Conservation (phyloP, 2,113 vertebrate genomes). For the Myotis davidii region DNA sequence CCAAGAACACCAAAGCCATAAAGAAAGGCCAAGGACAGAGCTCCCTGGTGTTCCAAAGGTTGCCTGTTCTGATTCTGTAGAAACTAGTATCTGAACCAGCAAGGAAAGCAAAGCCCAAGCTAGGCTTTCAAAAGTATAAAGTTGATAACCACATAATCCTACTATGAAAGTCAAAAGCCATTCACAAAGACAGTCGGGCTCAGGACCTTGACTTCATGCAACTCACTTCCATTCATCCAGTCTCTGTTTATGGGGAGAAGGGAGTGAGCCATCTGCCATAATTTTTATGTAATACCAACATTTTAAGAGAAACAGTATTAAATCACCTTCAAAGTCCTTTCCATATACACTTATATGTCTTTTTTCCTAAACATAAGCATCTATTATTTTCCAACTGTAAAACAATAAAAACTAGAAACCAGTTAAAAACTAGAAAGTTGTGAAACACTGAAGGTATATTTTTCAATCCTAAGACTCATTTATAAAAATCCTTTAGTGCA, state of each 20-base stretch:
- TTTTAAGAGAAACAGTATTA: neutral
- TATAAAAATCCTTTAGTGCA: conserved; percentile 9
- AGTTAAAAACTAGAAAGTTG: neutral
- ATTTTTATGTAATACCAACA: neutral
- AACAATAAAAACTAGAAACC: conserved; percentile 45
- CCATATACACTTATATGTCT: neutral
- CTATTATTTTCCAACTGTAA: neutral
- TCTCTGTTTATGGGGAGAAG: neutral
- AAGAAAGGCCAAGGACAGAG: neutral
- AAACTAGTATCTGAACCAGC: neutral
- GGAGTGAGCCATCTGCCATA: neutral
- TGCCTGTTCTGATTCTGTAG: neutral
- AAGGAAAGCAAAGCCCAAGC: conserved; percentile 20
- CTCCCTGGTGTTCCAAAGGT: conserved; percentile 1
- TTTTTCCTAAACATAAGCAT: conserved; percentile 24
- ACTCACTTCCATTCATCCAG: neutral
- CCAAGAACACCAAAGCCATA: neutral
- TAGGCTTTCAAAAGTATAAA: conserved; percentile 10
- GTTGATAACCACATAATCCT: neutral
- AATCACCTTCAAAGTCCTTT: conserved; percentile 53
- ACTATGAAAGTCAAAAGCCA: conserved; percentile 14
- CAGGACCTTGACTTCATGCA: neutral
- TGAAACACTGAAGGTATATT: neutral
- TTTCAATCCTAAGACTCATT: neutral
- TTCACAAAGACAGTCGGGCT: neutral